Evolutionary conservation across 1,140 invertebrate genomes (phyloP).

Genomic region (Steinernema khuongi): DNA sequence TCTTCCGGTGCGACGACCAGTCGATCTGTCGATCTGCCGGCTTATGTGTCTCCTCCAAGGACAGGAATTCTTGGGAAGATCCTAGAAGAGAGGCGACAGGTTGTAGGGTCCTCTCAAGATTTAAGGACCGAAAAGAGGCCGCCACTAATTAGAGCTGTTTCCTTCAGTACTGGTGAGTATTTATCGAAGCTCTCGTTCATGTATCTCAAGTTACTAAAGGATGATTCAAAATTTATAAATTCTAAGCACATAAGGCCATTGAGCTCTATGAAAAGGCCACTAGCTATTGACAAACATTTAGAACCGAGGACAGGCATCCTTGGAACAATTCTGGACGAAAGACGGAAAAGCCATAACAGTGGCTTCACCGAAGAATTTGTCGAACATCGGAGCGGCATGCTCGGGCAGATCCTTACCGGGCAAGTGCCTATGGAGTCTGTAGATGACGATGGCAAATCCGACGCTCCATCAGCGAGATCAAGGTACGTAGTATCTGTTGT

Average conservation of each 20-base stretch:
- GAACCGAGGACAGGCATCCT: background rate
- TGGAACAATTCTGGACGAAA: background rate
- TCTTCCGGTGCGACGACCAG: background rate
- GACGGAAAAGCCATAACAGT: background rate
- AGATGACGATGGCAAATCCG: background rate
- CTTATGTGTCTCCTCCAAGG: background rate
- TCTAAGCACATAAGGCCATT: too few species aligned
- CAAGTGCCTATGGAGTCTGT: too few species aligned
- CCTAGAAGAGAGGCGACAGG: background rate
- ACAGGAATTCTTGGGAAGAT: conserved; percentile 7
- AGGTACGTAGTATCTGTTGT: too few species aligned
- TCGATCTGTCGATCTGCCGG: background rate
- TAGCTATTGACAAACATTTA: background rate
- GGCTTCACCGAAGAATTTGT: background rate
- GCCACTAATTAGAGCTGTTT: background rate
- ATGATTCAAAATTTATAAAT: background rate
- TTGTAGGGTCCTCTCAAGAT: background rate
- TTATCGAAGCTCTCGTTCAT: background rate
- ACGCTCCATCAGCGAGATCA: background rate
- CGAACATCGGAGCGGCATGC: background rate
- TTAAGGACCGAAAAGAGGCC: background rate
- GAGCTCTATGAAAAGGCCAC: too few species aligned
- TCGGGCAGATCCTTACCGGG: background rate
- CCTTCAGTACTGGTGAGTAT: background rate
- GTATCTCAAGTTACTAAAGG: background rate